These are phyloP conservation scores for Agrotis exclamationis DNA, from an alignment of 2,888 invertebrate species.

Conservation along the genomic window DNA sequence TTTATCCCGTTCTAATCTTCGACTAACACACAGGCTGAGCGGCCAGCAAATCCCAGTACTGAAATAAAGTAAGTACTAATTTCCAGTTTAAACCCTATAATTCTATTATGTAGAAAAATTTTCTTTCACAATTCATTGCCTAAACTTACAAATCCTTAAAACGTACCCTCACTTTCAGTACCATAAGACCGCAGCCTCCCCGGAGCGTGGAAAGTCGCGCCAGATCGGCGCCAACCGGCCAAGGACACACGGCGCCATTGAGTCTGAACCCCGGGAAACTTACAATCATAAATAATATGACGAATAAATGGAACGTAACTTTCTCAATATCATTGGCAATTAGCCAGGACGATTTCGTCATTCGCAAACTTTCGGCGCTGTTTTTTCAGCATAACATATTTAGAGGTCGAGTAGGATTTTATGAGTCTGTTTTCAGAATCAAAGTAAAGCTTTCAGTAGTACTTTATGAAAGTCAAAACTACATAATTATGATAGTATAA, in stretches of 20 bases:
- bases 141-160: constrained; percentile 4
- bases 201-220: constrained; percentile 46
- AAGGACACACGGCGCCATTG: constrained; percentile 60
- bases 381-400: not conserved
- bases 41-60: no score
- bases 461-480: not conserved
- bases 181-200: constrained; percentile 29
- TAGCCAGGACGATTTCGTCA: not conserved
- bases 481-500: not conserved
- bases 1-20: no score
- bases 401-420: not conserved
- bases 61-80: no score
- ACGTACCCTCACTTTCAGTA: constrained; percentile 22
- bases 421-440: not conserved
- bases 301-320: not conserved
- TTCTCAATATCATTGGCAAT: not conserved
- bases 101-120: not conserved
- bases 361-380: not conserved
- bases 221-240: constrained; percentile 53
- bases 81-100: no score
- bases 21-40: no score
- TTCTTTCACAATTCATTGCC: not conserved
- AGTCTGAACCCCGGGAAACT: constrained; percentile 48
- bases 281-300: constrained; percentile 10
- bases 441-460: not conserved